Evolutionary conservation across 2,113 vertebrate genomes (phyloP).

Genomic region (Sinosuthora webbiana): DNA sequence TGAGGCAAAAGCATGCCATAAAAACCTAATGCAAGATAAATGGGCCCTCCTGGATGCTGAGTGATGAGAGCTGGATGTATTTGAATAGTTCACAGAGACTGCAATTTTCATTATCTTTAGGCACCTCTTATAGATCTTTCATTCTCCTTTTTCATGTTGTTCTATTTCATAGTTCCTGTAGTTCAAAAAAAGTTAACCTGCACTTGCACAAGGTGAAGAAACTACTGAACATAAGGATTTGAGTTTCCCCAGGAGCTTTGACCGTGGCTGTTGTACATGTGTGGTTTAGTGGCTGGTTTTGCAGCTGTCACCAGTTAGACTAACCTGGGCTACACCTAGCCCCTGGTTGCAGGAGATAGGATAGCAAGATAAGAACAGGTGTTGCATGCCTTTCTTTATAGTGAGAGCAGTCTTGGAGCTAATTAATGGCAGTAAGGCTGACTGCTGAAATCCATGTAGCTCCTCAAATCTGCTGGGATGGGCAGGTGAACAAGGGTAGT

Average conservation of each 20-base stretch:
- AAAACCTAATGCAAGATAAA: conserved; percentile 28
- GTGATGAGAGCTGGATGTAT: neutral
- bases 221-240: neutral
- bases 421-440: neutral
- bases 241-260: neutral
- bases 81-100: neutral
- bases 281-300: neutral
- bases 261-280: fast-evolving
- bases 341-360: neutral
- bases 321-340: too few relatives aligned
- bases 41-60: conserved; percentile 4
- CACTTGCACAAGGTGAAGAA: neutral
- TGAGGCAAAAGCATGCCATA: neutral
- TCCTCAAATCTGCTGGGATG: neutral
- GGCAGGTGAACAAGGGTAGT: neutral
- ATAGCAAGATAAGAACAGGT: neutral
- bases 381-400: neutral
- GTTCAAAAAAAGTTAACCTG: neutral
- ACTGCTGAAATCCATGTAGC: fast-evolving
- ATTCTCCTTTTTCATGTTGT: neutral
- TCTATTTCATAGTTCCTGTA: neutral
- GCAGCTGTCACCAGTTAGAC: neutral
- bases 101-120: neutral
- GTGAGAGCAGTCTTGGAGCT: neutral
- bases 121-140: neutral